Percentiles rank a stretch among this genome's conserved stretches.
phyloP scores from a whole-genome alignment of 2,797 vertebrate species.

The Spinibarbus caldwelli region DNA sequence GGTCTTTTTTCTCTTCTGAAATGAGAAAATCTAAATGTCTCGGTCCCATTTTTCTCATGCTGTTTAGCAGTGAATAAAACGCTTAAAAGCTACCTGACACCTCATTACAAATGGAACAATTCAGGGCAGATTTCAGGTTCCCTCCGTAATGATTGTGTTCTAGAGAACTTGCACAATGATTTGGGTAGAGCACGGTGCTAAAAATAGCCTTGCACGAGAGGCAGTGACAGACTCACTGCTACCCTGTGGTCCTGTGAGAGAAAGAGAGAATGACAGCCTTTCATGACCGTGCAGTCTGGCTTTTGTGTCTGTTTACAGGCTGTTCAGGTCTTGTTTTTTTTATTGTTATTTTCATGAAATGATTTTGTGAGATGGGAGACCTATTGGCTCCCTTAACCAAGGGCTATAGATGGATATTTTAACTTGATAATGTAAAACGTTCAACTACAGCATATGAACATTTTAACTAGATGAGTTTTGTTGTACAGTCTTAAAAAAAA shows the following conservation, averaged over 20 bases:
- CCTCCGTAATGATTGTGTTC: conserved; percentile 64
- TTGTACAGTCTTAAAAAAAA: too few species aligned
- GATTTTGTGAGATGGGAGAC: neutral
- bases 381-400: neutral
- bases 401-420: neutral
- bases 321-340: neutral
- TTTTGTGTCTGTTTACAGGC: conserved; percentile 14
- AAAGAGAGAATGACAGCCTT: conserved; percentile 36
- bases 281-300: conserved; percentile 44
- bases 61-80: neutral
- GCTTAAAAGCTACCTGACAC: conserved; percentile 33
- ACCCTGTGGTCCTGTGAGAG: conserved; percentile 47
- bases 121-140: conserved; percentile 52
- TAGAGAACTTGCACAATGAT: conserved; percentile 64
- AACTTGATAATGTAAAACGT: neutral
- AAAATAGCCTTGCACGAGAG: conserved; percentile 70
- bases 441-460: neutral
- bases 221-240: conserved; percentile 64
- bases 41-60: neutral
- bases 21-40: neutral
- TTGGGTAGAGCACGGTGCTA: conserved; percentile 67
- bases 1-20: neutral
- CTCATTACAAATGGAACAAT: conserved; percentile 61
- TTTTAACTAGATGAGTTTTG: neutral
- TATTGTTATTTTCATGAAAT: neutral